Evolutionary conservation across 2,888 invertebrate species (phyloP), one percentile per base, ranked within the genome.

Genomic region (Lordiphosa andalusiaca): DNA sequence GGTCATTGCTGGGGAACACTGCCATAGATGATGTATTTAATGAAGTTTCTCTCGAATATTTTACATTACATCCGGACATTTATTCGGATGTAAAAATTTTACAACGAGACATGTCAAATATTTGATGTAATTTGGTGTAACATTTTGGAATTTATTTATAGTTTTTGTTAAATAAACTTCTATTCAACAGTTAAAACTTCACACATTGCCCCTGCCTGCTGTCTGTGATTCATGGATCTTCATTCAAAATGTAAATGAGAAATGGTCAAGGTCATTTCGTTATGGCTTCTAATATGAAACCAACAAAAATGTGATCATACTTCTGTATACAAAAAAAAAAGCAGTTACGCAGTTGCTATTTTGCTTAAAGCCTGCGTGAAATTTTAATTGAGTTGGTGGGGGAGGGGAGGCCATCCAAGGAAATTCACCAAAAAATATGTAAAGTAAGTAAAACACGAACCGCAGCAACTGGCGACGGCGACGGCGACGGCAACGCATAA

Each of bases 401-500:
- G 13, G 38, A 12, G 41, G 13, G 41, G 13, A 13, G 6, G 39
- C 3, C 4, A 52, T 39, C 21, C 37, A 36, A 23, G 44, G 48
- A 66, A 71, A 63, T 55, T 41, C 25, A 61, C 48, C 53, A 54
- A 55, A 54, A 55, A 54, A 65, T 62, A 47, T 66, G 52, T 39
- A 57, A 62, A 58, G 54, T 50, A 57, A 71, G 71, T 60, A 72
- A 65, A 69, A 72, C 56, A 46, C 52, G 53, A 58, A 38, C 61
- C 53, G 16, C 35, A 23, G 49, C 49, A 13, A 52, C 38, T 35
- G 36, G 36, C 41, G 48, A 42, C n/a, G n/a, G n/a, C n/a, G n/a
- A n/a, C 41, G 47, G 16, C 62, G 41, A 71, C 54, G 47, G 54
- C 61, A 42, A 52, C 75, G 67, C 65, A 75, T 72, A 65, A 73